phyloP scores from a whole-genome alignment of 2,888 invertebrate genomes.

The Dicycla oo region DNA sequence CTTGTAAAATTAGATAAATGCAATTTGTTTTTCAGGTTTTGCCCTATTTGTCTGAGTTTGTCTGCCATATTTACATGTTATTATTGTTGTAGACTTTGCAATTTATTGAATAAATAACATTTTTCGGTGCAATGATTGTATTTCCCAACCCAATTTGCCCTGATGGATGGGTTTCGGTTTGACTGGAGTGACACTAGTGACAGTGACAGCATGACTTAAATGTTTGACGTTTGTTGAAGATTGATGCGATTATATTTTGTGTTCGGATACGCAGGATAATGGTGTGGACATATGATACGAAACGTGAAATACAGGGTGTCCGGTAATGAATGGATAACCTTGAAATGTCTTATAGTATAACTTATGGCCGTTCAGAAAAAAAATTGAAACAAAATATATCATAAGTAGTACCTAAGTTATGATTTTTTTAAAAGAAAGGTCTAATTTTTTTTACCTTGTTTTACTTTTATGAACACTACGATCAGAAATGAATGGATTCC shows the following conservation, averaged over 20 bases:
- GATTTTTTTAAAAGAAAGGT: no score
- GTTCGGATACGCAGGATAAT: constrained; percentile 30
- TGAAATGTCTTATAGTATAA: no score
- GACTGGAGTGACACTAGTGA: no score
- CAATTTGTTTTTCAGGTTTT: constrained; percentile 81
- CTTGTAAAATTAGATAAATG: constrained; percentile 74
- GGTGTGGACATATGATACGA: not conserved
- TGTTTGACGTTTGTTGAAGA: constrained; percentile 30
- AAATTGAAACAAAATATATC: no score
- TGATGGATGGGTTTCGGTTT: constrained; percentile 51
- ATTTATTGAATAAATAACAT: constrained; percentile 65
- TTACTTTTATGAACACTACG: no score
- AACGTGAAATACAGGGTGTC: not conserved
- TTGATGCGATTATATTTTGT: constrained; percentile 38
- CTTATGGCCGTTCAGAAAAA: no score
- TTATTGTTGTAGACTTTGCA: constrained; percentile 63
- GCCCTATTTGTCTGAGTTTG: constrained; percentile 81
- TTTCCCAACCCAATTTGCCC: constrained; percentile 47
- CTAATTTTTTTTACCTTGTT: no score
- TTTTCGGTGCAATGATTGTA: constrained; percentile 72
- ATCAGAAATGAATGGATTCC: no score
- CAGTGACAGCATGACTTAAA: constrained; percentile 30
- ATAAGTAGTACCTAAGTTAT: no score
- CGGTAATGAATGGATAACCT: no score
- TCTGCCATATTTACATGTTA: constrained; percentile 87